phyloP scores from a whole-genome alignment of 1,140 invertebrate genomes.

The Lepidurus apus region DNA sequence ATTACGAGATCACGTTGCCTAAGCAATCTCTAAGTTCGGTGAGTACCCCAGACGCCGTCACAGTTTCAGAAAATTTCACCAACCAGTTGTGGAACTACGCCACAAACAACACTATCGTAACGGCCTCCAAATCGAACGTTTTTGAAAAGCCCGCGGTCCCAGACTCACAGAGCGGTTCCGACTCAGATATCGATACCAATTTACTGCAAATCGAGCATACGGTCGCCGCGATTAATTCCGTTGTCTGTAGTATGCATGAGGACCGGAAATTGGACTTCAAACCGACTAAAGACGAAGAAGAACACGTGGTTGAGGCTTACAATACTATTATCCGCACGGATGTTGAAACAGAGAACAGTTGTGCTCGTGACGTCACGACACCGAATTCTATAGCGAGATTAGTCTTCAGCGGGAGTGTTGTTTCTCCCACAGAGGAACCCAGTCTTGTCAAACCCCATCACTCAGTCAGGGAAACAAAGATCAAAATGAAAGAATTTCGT shows the following conservation, averaged over 20 bases:
- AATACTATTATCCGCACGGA: neutral
- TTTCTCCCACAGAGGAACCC: slow-evolving; percentile 11
- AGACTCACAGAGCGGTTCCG: neutral
- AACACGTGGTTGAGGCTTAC: neutral
- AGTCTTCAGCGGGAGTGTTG: slow-evolving; percentile 32
- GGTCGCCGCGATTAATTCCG: slow-evolving; percentile 35
- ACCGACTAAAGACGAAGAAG: neutral
- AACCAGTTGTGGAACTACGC: neutral
- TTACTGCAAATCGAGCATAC: slow-evolving; percentile 36
- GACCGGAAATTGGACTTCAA: neutral
- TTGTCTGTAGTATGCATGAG: slow-evolving; percentile 34
- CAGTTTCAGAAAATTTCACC: neutral
- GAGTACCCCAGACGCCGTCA: neutral
- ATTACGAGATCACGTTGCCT: neutral
- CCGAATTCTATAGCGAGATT: slow-evolving; percentile 28
- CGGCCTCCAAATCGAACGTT: neutral
- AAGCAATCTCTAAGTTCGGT: neutral
- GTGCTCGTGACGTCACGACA: neutral
- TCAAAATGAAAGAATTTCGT: slow-evolving; percentile 31
- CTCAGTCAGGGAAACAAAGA: neutral
- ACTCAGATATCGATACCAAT: slow-evolving; percentile 38
- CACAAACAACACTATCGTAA: neutral
- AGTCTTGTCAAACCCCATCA: neutral
- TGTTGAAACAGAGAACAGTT: neutral
- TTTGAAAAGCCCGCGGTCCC: neutral